Percentiles rank a stretch among this genome's conserved stretches.
These are phyloP conservation scores for Psilopogon haemacephalus DNA, from an alignment of 2,113 vertebrate species.

Conservation along the genomic window DNA sequence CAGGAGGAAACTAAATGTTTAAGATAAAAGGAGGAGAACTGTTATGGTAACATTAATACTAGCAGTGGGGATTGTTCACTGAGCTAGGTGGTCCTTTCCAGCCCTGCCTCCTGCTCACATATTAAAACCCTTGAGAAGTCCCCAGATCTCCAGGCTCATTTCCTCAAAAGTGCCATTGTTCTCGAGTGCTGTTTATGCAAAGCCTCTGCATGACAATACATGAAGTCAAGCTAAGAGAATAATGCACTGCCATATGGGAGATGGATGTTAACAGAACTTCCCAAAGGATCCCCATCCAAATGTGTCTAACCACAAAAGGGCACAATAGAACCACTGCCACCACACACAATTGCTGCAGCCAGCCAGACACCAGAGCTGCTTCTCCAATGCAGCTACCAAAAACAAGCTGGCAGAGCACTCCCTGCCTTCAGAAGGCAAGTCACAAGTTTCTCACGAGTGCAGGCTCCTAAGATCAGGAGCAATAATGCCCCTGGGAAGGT, in stretches of 20 bases:
- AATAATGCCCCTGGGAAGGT: neutral
- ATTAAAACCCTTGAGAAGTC: slow-evolving; percentile 19
- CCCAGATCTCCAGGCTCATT: slow-evolving; percentile 43
- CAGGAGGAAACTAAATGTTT: neutral
- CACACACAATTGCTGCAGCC: neutral
- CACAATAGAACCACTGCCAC: slow-evolving; percentile 50
- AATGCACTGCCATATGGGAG: neutral
- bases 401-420: neutral
- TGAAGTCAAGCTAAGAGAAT: neutral
- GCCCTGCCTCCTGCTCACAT: neutral
- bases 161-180: slow-evolving; percentile 63
- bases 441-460: neutral
- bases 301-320: slow-evolving; percentile 23
- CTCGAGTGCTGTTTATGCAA: neutral
- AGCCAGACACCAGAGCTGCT: neutral
- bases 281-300: neutral
- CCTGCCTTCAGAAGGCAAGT: neutral
- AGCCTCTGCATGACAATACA: slow-evolving; percentile 19
- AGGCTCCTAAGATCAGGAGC: neutral
- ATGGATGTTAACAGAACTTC: neutral
- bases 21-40: neutral
- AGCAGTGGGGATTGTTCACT: neutral
- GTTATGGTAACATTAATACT: neutral
- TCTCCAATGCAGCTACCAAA: neutral
- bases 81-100: slow-evolving; percentile 62